phyloP scores from a whole-genome alignment of 2,113 vertebrate species.

The Psephotus haematonotus region DNA sequence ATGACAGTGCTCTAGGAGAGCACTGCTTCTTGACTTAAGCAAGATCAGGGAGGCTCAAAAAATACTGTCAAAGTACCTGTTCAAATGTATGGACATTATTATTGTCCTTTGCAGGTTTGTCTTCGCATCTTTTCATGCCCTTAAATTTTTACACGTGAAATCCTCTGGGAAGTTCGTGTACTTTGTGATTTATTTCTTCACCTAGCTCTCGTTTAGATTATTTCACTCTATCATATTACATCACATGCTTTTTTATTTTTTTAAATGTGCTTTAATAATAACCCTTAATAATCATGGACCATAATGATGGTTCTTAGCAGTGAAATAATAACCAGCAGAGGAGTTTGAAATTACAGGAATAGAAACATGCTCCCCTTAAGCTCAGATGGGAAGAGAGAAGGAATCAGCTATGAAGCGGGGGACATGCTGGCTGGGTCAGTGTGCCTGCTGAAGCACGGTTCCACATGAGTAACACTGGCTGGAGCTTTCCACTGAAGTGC shows the following conservation, averaged over 20 bases:
- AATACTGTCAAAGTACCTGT: neutral
- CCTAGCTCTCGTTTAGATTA: neutral
- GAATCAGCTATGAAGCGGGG: fast-evolving
- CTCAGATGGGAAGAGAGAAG: neutral
- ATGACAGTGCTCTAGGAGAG: neutral
- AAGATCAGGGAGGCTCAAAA: neutral
- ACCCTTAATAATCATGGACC: neutral
- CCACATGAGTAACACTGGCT: fast-evolving
- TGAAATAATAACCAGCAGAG: neutral
- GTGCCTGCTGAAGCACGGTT: neutral
- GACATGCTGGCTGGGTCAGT: neutral
- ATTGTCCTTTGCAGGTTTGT: neutral
- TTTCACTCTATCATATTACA: neutral
- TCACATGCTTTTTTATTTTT: neutral
- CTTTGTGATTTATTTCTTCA: neutral
- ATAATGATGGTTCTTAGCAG: neutral
- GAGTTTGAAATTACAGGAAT: neutral
- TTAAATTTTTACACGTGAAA: neutral
- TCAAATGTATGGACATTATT: neutral
- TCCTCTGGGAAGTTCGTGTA: neutral
- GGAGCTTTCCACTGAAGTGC: neutral
- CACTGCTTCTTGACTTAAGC: neutral
- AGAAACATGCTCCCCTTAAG: neutral
- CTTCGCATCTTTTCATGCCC: neutral
- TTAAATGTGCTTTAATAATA: neutral